Evolutionary conservation across 1,140 invertebrate genomes (phyloP).

Genomic region (Teleopsis dalmanni): DNA sequence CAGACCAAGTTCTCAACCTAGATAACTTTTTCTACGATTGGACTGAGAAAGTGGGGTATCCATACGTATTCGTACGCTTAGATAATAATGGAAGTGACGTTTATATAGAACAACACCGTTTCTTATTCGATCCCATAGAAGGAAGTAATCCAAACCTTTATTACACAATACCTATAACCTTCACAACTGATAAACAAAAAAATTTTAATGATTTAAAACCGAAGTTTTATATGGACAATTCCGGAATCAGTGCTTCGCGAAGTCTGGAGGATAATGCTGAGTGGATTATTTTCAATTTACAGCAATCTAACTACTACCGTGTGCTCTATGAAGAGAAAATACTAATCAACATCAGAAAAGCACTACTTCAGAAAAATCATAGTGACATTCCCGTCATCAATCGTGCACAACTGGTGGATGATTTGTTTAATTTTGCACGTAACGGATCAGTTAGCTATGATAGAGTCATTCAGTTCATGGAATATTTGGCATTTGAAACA

Average conservation of each 20-base stretch:
- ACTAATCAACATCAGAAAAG: constrained; percentile 45
- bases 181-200: constrained; percentile 44
- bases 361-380: constrained; percentile 39
- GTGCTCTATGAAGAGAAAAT: constrained; percentile 53
- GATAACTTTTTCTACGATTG: constrained; percentile 58
- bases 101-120: constrained; percentile 48
- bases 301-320: constrained; percentile 53
- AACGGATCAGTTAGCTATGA: constrained; percentile 49
- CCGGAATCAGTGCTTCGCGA: constrained; percentile 20
- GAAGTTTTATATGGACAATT: constrained; percentile 33
- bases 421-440: constrained; percentile 60
- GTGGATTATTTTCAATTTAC: constrained; percentile 46
- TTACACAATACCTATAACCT: constrained; percentile 60
- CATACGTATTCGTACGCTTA: constrained; percentile 37
- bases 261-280: constrained; percentile 6
- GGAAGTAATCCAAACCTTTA: constrained; percentile 20
- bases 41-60: constrained; percentile 85
- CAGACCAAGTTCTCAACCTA: constrained; percentile 11
- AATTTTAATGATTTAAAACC: constrained; percentile 51
- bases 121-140: constrained; percentile 43
- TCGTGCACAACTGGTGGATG: constrained; percentile 69
- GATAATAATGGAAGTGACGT: not conserved
- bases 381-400: constrained; percentile 57
- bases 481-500: constrained; percentile 48
- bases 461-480: constrained; percentile 46